Conservation (phyloP, 2,113 vertebrate species). For the Podiceps cristatus region DNA sequence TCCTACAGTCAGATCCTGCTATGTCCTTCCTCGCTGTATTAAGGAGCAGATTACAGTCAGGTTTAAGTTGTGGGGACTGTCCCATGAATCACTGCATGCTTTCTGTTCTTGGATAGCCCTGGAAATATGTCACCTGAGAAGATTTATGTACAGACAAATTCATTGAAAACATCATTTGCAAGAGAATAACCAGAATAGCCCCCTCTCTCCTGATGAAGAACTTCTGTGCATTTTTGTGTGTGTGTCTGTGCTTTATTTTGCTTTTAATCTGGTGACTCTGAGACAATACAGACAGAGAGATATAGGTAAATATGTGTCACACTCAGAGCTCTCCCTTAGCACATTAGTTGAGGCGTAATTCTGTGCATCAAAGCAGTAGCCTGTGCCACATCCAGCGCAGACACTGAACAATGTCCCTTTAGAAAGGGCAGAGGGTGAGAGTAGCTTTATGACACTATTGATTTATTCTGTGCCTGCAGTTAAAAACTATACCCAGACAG, state of each 20-base stretch:
- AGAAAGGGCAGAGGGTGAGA: constrained; percentile 79
- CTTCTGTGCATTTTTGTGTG: not conserved
- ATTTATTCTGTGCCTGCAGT: constrained; percentile 83
- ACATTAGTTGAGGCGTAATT: not conserved
- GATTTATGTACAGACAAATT: not conserved
- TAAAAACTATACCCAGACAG: constrained; percentile 84
- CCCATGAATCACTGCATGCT: not conserved
- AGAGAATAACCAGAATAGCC: not conserved
- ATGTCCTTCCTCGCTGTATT: rapidly evolving
- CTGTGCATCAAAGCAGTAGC: not conserved
- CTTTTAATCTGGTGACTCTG: not conserved
- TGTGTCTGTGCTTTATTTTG: not conserved
- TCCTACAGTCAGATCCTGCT: not conserved
- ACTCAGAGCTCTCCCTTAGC: not conserved
- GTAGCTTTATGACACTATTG: constrained; percentile 82
- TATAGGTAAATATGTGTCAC: not conserved
- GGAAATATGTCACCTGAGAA: not conserved
- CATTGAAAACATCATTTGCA: not conserved
- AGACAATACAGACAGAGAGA: not conserved
- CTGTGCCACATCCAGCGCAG: constrained; percentile 36
- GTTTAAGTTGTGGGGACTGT: not conserved
- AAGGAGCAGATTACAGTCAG: not conserved
- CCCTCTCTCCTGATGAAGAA: not conserved
- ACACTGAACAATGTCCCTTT: constrained; percentile 69
- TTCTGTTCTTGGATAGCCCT: not conserved